These are phyloP conservation scores for Yasuhikotakia modesta DNA, from an alignment of 2,797 vertebrate species.

Conservation along the genomic window DNA sequence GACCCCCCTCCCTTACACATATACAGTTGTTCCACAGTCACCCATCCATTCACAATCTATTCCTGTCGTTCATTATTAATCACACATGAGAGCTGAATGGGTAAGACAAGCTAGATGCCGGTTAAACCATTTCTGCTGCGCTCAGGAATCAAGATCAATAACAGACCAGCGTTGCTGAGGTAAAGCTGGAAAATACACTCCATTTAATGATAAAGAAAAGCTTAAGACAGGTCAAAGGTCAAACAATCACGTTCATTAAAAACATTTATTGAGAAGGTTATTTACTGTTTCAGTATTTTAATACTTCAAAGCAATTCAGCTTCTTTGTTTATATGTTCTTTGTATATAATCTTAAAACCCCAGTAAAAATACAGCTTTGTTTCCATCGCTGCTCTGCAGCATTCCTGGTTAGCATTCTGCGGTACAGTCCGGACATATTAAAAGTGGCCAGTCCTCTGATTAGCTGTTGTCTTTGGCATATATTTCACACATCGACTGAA, in stretches of 20 bases:
- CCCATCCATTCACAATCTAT: not conserved
- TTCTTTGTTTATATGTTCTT: not conserved
- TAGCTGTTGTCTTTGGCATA: conserved; percentile 43
- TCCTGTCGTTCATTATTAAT: conserved; percentile 2
- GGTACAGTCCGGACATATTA: conserved; percentile 26
- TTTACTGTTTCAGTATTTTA: conserved; percentile 5
- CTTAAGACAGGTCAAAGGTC: conserved; percentile 25
- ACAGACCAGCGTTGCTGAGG: conserved; percentile 13
- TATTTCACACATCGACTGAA: not conserved
- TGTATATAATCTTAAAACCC: conserved; percentile 6
- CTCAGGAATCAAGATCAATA: conserved; percentile 14
- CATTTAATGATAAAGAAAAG: not conserved
- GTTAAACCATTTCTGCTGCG: not conserved
- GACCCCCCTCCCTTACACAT: not conserved
- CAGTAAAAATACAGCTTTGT: conserved; percentile 22
- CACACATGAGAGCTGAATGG: not conserved
- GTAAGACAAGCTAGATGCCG: conserved; percentile 22
- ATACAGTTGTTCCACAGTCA: conserved; percentile 2
- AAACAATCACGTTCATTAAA: conserved; percentile 6
- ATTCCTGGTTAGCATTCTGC: conserved; percentile 14
- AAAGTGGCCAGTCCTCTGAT: conserved; percentile 26
- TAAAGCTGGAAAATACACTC: conserved; percentile 7
- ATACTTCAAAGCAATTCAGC: not conserved
- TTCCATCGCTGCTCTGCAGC: conserved; percentile 38
- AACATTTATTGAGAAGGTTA: not conserved